Evolutionary conservation across 2,797 vertebrate genomes (phyloP).

Genomic region (Manis javanica): DNA sequence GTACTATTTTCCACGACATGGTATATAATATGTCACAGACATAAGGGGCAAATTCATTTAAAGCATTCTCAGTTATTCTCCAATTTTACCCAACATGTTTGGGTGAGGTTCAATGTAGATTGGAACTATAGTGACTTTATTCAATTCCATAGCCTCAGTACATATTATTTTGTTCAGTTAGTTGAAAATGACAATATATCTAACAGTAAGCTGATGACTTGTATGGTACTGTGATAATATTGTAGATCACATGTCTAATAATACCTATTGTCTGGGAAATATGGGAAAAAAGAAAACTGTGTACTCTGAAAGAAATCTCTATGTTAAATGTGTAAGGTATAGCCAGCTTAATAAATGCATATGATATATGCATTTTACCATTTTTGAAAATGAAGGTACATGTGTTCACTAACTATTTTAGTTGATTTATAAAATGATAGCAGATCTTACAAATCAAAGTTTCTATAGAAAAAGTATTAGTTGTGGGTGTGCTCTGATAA

Average conservation of each 20-base stretch:
- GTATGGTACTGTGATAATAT: conserved; percentile 23
- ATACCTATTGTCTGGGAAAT: conserved; percentile 37
- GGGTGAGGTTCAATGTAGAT: background rate
- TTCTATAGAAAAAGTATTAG: background rate
- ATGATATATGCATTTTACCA: background rate
- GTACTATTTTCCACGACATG: background rate
- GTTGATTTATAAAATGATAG: background rate
- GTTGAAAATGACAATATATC: conserved; percentile 54
- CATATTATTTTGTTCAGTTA: conserved; percentile 24
- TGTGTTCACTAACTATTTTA: background rate
- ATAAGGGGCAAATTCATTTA: background rate
- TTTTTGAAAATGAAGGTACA: background rate
- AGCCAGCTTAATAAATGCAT: conserved; percentile 33
- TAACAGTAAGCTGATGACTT: conserved; percentile 6
- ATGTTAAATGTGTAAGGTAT: background rate
- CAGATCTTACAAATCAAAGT: background rate
- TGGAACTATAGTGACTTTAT: background rate
- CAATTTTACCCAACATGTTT: conserved; percentile 30
- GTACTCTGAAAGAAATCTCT: background rate
- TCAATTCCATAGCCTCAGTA: background rate
- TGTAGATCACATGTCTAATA: background rate
- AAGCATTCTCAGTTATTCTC: background rate
- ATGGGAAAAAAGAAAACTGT: background rate
- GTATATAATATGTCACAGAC: background rate
- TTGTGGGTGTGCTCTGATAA: background rate